Percentiles rank a stretch among this genome's conserved stretches.
phyloP scores from a whole-genome alignment of 2,797 vertebrate genomes.

The Telmatherina bonti region DNA sequence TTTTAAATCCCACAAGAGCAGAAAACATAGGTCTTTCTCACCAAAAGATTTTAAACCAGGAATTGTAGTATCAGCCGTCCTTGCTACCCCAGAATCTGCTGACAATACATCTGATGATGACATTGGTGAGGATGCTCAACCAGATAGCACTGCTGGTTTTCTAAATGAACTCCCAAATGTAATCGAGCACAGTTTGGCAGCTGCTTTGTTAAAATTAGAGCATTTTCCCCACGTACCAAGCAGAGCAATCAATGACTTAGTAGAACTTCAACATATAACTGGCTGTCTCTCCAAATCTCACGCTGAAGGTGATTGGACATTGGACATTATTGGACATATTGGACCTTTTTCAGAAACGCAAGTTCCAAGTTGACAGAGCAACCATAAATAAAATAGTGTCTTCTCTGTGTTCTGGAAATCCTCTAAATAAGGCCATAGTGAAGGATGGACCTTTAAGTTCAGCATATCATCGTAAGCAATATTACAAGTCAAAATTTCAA shows the following conservation, averaged over 20 bases:
- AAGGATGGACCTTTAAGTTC: constrained; percentile 38
- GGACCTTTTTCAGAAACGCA: constrained; percentile 35
- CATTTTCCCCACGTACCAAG: constrained; percentile 26
- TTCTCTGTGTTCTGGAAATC: constrained; percentile 17
- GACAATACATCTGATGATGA: not conserved
- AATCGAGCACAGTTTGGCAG: constrained; percentile 20
- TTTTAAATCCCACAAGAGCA: constrained; percentile 22
- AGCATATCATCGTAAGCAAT: constrained; percentile 39
- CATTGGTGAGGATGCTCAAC: constrained; percentile 8
- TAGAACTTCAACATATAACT: constrained; percentile 19
- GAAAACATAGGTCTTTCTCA: constrained; percentile 8
- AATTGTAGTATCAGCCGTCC: not conserved
- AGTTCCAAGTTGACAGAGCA: constrained; percentile 37
- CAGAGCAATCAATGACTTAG: constrained; percentile 28
- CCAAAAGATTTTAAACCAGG: constrained; percentile 7
- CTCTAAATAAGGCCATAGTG: constrained; percentile 29
- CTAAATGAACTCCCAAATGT: not conserved
- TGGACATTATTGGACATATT: too few relatives aligned
- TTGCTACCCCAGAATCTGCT: not conserved
- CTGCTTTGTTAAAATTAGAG: constrained; percentile 38
- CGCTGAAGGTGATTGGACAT: constrained; percentile 9
- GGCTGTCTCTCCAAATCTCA: not conserved
- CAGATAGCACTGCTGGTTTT: not conserved
- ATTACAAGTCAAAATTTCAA: constrained; percentile 42
- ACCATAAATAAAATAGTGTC: constrained; percentile 24